A percentile compares a stretch with the other conserved stretches of the same genome.
These are phyloP conservation scores for Caenorhabditis becei DNA, from an alignment of 2,888 invertebrate genomes.

Conservation along the genomic window DNA sequence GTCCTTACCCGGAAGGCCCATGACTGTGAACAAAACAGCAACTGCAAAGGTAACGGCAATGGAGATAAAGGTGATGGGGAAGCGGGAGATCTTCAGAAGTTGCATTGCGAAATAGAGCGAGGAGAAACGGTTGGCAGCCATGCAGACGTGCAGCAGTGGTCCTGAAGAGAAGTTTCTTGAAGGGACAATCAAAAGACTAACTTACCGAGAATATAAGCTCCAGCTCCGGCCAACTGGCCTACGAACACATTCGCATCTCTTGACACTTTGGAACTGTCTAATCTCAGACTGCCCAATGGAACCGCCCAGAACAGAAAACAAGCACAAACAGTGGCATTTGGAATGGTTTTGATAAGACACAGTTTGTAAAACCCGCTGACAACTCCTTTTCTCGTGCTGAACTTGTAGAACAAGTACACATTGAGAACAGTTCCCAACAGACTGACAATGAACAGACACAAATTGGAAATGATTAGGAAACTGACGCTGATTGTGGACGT, in stretches of 20 bases:
- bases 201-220: slow-evolving; percentile 43
- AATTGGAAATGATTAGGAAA: slow-evolving; percentile 34
- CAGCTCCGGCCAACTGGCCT: slow-evolving; percentile 42
- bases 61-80: slow-evolving; percentile 25
- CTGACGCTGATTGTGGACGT: not conserved
- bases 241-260: slow-evolving; percentile 37
- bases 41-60: slow-evolving; percentile 15
- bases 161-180: slow-evolving; percentile 6
- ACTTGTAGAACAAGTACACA: slow-evolving; percentile 39
- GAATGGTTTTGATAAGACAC: slow-evolving; percentile 44
- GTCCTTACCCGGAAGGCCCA: slow-evolving; percentile 42
- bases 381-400: slow-evolving; percentile 35
- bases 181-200: not conserved
- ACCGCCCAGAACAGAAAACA: slow-evolving; percentile 51
- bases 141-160: slow-evolving; percentile 35
- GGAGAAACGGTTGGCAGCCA: slow-evolving; percentile 44
- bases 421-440: slow-evolving; percentile 35
- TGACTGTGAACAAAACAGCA: slow-evolving; percentile 36
- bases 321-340: slow-evolving; percentile 40
- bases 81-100: slow-evolving; percentile 19
- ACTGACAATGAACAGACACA: slow-evolving; percentile 14
- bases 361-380: slow-evolving; percentile 50
- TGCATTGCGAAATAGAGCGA: slow-evolving; percentile 42
- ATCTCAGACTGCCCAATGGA: slow-evolving; percentile 41
- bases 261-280: slow-evolving; percentile 21